Percentiles rank a stretch among this genome's conserved stretches.
Evolutionary conservation across 1,140 invertebrate species (phyloP).

Genomic region (Drosophila sturtevanti): DNA sequence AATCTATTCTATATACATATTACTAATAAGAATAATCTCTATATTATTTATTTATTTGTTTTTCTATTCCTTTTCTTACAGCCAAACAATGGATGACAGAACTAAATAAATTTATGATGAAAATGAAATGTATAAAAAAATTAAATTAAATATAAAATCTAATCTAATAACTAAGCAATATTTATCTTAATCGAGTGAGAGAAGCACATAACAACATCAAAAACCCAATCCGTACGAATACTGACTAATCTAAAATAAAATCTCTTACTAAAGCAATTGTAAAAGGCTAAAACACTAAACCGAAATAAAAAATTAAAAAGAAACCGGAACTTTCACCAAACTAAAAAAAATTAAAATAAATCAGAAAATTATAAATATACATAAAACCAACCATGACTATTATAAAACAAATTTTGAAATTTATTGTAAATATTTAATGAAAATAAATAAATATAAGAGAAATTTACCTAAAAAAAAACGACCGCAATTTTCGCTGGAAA

Average conservation of each 20-base stretch:
- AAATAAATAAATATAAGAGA: conserved; percentile 1
- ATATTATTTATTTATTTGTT: background rate
- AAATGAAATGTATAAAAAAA: conserved; percentile 10
- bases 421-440: conserved; percentile 48
- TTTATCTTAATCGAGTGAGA: conserved; percentile 71
- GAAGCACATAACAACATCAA: conserved; percentile 18
- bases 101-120: conserved; percentile 21
- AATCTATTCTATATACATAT: too few relatives aligned
- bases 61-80: conserved; percentile 21
- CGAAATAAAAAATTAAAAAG: conserved; percentile 25
- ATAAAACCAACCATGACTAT: conserved; percentile 4
- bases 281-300: conserved; percentile 43
- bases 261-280: conserved; percentile 57
- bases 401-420: conserved; percentile 25
- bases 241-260: conserved; percentile 30
- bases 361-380: conserved; percentile 9
- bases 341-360: conserved; percentile 15
- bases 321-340: conserved; percentile 22
- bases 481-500: conserved; percentile 38
- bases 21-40: too few relatives aligned
- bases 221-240: conserved; percentile 13
- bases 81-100: conserved; percentile 52
- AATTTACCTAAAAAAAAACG: conserved; percentile 14
- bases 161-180: conserved; percentile 66
- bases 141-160: conserved; percentile 35